Base-by-base conservation (phyloP, 2,888 invertebrate genomes). In the Abscondita cerata region DNA sequence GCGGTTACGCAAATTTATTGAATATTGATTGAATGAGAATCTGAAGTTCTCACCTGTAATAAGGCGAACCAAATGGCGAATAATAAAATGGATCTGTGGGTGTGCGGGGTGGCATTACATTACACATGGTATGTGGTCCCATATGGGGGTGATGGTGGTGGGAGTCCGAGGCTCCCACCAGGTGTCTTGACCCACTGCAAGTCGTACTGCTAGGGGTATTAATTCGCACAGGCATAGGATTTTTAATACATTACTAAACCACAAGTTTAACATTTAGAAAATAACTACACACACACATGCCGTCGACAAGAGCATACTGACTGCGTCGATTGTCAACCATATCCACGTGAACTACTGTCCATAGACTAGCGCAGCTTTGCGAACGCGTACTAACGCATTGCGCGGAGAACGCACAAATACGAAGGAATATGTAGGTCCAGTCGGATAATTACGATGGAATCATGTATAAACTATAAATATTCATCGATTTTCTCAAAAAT, bases 311-410 rank as follows among this genome's bases (percentile, higher is more conserved):
- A 44, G 59, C 58, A 57, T 47, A 63, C 54, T 41, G 40, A 81
- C 82, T 79, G 81, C 82, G 81, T 82, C 82, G 81, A 83, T 80
- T 83, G 83, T 82, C 83, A 84, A 84, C 84, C 83, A 84, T 83
- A 83, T 85, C 85, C 83, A 86, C 84, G 83, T 83, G 85, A 82
- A 85, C 83, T 83, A 55, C 83, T 83, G 59, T 60, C 64, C 56
- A 64, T 34, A 52, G 84, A 84, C 50, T 84, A 84, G 83, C 85
- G 84, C 84, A 85, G 83, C 82, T 83, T 85, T 81, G 85, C 85
- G 75, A 79, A 85, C 86, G 85, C 85, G 83, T 83, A 86, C 81
- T 58, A 85, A 86, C 86, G 86, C 86, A 75, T 83, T 78, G 79
- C 78, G 77, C 62, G 85, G 85, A 84, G 85, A 85, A 85, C 84